These are phyloP conservation scores for Drosophila atripex DNA, from an alignment of 2,888 invertebrate species.

Conservation along the genomic window DNA sequence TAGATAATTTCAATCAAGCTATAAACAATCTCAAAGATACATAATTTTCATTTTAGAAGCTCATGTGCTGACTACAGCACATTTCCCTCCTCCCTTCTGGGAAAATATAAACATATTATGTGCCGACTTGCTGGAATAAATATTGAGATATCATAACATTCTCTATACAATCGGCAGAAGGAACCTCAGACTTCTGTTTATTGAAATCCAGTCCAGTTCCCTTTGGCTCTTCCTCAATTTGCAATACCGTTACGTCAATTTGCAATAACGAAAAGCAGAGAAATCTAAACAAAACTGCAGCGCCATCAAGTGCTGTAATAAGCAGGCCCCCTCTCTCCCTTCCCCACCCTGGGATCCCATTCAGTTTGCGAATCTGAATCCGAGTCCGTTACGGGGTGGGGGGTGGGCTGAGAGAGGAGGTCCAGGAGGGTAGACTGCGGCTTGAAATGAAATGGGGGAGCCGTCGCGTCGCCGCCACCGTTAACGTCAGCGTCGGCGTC, in stretches of 20 bases:
- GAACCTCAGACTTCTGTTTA: conserved; percentile 4
- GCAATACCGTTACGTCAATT: conserved; percentile 67
- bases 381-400: neutral
- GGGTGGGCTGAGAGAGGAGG: neutral
- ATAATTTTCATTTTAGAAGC: neutral
- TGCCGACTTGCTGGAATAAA: conserved; percentile 4
- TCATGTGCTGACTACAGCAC: neutral
- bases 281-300: conserved; percentile 54
- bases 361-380: conserved; percentile 32
- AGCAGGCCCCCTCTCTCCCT: conserved; percentile 52
- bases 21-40: neutral
- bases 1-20: neutral
- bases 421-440: conserved; percentile 20
- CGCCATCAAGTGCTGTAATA: conserved; percentile 72
- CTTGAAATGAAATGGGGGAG: conserved; percentile 50
- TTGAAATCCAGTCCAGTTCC: conserved; percentile 14
- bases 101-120: conserved; percentile 2
- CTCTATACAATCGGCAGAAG: conserved; percentile 19
- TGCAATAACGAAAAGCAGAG: conserved; percentile 50
- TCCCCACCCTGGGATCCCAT: conserved; percentile 20
- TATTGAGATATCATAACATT: neutral
- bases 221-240: conserved; percentile 3
- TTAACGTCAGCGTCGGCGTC: conserved; percentile 24
- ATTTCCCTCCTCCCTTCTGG: neutral
- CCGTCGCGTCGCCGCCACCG: conserved; percentile 30